Evolutionary conservation across 2,113 vertebrate genomes (phyloP), one percentile per base, ranked within the genome.

Genomic region (Tyto alba): DNA sequence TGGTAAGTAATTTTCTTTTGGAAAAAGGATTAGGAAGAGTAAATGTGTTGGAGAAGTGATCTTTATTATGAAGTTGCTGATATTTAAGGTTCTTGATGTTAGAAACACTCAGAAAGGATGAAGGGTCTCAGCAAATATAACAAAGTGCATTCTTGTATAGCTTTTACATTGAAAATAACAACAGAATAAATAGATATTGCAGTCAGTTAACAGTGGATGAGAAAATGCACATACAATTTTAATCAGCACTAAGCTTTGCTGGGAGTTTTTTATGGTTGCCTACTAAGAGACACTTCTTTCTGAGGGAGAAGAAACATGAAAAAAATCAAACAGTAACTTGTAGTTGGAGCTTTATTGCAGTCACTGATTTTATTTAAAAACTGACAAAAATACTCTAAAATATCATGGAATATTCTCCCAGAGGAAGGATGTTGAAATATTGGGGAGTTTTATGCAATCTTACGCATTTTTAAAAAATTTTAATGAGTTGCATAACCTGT

Each of bases 1-100:
- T 74, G 99, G 99, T 99, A 98, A 98, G 99, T 98, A 34, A 88
- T 89, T 72, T 83, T 69, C 69, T 90, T 85, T 59, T 40, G 18
- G 40, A 68, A 80, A 41, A 71, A 55, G 6, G 36, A 19, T 63
- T 41, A 53, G 8, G 55, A 71, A 79, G 60, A 52, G 67, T 75
- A 74, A 93, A 88, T 66, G 16, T 89, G 36, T 57, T 83, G 40
- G 62, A 80, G 43, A 89, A 72, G 48, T 41, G 16, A 63, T 22
- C 59, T 80, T 88, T 75, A 26, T 84, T 77, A 10, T 38, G 43
- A 63, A 71, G 17, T 71, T 52, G 59, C 40, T 74, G 67, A 19
- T 81, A 81, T 60, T 72, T 90, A 47, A 79, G 27, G 38, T 32
- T 89, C 27, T 78, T 45, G 69, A n/a, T 6, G 0, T 48, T 47